Conservation (phyloP, 30 jellyfish, hydroid and myxozoan genomes). For the Hydractinia symbiolongicarpus region DNA sequence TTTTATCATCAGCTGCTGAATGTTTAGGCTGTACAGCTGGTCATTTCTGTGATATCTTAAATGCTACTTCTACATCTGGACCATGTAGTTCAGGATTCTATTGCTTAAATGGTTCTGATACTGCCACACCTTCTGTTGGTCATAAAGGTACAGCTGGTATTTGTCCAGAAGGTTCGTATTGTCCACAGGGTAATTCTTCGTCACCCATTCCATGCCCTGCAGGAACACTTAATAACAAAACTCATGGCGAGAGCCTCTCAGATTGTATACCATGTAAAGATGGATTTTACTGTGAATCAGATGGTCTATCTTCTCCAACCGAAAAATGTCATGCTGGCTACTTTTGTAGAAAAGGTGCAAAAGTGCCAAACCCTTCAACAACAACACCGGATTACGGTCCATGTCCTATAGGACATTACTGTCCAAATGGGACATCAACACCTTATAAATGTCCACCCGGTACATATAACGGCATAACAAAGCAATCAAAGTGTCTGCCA, state of each 20-base stretch:
- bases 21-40: conserved; percentile 81
- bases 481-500: conserved; percentile 56
- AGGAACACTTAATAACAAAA: conserved; percentile 78
- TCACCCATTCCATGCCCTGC: conserved; percentile 81
- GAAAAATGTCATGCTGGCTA: conserved; percentile 76
- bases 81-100: conserved; percentile 79
- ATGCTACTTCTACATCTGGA: conserved; percentile 71
- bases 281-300: conserved; percentile 74
- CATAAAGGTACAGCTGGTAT: conserved; percentile 83
- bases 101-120: conserved; percentile 84
- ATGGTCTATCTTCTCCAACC: conserved; percentile 82
- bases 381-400: conserved; percentile 68
- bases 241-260: conserved; percentile 58
- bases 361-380: conserved; percentile 54
- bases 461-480: conserved; percentile 49
- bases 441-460: conserved; percentile 71
- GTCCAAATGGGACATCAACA: conserved; percentile 61
- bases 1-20: conserved; percentile 37
- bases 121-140: conserved; percentile 85
- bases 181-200: conserved; percentile 79
- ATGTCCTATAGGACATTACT: conserved; percentile 71
- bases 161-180: conserved; percentile 81
- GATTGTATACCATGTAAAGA: conserved; percentile 65
- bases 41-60: conserved; percentile 47
- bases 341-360: conserved; percentile 76